Base-by-base conservation (phyloP, 2,888 invertebrate species). In the Apamea monoglypha region DNA sequence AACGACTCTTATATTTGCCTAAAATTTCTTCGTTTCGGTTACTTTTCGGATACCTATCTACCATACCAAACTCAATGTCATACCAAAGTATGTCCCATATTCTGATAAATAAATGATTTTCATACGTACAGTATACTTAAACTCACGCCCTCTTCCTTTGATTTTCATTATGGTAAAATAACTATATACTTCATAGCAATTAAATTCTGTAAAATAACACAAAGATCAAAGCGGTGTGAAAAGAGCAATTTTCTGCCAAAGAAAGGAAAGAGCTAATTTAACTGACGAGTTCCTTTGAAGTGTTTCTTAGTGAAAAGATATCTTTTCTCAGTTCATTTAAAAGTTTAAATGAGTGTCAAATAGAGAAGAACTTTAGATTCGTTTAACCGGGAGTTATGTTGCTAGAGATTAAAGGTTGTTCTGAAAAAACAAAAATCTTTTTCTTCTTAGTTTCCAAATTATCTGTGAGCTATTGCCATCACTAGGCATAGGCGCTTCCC, bases 211-310 rank as follows among this genome's bases (percentile, higher is more conserved):
- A n/a, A 79, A 70, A 64, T 64, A 66, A 61, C 25, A 32, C 44
- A 3, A 29, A 86, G 69, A 83, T 86, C 77, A 86, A 86, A 86
- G 82, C 12, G 2, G 18, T 70, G 21, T 73, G 21, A 69, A 76
- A 36, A n/a, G 29, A 50, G 63, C 16, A 47, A 61, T 86, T 69
- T 69, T 73, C n/a, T 29, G 0, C 47, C 29, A 1, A n/a, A 73
- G 16, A 40, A 68, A 74, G 44, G 10, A 36, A n/a, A 72, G 53
- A 83, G 40, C 71, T 70, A 70, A 82, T 82, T 82, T 70, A 70
- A 73, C 70, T 63, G 75, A 63, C 29, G 69, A 86, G 44, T 56
- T 76, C 32, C 72, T 84, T 84, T 84, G 84, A 86, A 86, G 78
- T 69, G 68, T 61, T 29, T 73, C 71, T 72, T 78, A 72, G 61